Evolutionary conservation across 2,888 invertebrate genomes (phyloP).

Genomic region (Limnephilus marmoratus): DNA sequence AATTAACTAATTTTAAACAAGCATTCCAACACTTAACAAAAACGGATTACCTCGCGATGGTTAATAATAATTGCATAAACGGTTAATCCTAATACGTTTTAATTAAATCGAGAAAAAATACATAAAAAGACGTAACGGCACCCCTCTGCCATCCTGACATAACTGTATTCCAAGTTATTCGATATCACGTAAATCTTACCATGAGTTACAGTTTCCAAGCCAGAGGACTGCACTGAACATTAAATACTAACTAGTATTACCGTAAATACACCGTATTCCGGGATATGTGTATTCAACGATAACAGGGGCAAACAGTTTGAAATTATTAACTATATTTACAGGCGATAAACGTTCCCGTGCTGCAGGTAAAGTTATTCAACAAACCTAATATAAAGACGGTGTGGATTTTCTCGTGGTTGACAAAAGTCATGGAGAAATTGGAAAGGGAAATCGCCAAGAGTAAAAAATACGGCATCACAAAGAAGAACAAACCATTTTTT

Average conservation of each 20-base stretch:
- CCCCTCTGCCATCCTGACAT: background rate
- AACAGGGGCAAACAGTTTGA: background rate
- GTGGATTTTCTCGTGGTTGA: background rate
- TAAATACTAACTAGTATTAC: slow-evolving; percentile 12
- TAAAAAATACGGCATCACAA: too few relatives aligned
- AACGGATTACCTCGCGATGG: background rate
- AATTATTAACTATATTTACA: background rate
- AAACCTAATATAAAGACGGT: background rate
- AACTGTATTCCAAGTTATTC: background rate
- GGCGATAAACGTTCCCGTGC: background rate
- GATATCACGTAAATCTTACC: background rate
- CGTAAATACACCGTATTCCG: slow-evolving; percentile 15
- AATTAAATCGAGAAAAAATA: too few relatives aligned
- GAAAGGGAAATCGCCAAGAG: too few relatives aligned
- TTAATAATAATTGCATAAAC: background rate
- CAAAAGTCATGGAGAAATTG: background rate
- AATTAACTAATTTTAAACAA: too few relatives aligned
- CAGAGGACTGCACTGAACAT: slow-evolving; percentile 14
- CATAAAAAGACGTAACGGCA: background rate
- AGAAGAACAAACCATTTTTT: too few relatives aligned
- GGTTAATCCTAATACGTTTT: too few relatives aligned
- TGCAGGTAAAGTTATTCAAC: background rate
- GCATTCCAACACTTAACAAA: background rate
- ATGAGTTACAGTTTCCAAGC: background rate
- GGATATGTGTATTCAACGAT: slow-evolving; percentile 11